Conservation (phyloP, 2,888 invertebrate species). For the Drosophila atripex region DNA sequence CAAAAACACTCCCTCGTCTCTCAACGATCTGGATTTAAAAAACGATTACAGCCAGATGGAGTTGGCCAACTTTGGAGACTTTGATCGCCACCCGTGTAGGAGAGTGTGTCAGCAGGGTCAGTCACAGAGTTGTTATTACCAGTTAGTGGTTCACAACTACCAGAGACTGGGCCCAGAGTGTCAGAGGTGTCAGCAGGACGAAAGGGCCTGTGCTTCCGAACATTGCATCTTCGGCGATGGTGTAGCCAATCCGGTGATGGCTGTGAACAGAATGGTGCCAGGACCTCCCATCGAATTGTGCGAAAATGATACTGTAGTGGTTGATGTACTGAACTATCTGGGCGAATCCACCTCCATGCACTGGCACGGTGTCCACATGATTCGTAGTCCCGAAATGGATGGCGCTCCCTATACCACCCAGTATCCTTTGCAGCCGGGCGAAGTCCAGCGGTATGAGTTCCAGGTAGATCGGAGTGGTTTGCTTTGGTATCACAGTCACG, state of each 20-base stretch:
- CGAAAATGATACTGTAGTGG: conserved; percentile 79
- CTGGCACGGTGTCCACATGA: conserved; percentile 82
- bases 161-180: conserved; percentile 80
- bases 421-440: conserved; percentile 80
- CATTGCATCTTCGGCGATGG: conserved; percentile 81
- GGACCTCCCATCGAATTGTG: conserved; percentile 81
- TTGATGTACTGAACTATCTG: conserved; percentile 80
- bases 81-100: conserved; percentile 79
- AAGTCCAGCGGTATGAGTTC: conserved; percentile 78
- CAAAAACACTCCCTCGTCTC: conserved; percentile 16
- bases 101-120: conserved; percentile 78
- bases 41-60: conserved; percentile 61
- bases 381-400: conserved; percentile 79
- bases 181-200: conserved; percentile 74
- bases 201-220: conserved; percentile 68
- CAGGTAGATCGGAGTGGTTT: conserved; percentile 78
- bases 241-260: conserved; percentile 76
- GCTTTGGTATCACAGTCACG: conserved; percentile 81
- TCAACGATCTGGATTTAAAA: conserved; percentile 30
- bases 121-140: conserved; percentile 77
- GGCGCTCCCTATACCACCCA: conserved; percentile 78
- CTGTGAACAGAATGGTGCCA: conserved; percentile 81
- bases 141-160: conserved; percentile 79
- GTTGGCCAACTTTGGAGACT: conserved; percentile 56
- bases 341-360: conserved; percentile 79